Percentiles rank a stretch among this genome's conserved stretches.
Evolutionary conservation across 1,140 invertebrate species (phyloP).

Genomic region (Listronotus bonariensis): DNA sequence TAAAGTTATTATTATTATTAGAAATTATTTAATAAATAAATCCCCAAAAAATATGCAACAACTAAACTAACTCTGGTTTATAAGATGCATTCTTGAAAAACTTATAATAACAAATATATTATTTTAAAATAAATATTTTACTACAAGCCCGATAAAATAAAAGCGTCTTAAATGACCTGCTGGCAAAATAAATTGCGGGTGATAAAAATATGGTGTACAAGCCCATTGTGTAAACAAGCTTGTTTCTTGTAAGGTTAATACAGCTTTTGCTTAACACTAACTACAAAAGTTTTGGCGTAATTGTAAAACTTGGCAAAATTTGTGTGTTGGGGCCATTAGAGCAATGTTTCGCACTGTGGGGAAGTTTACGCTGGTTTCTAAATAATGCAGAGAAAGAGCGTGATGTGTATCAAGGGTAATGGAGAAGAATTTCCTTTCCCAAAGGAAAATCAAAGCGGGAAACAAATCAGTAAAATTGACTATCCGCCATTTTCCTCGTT

Average conservation of each 20-base stretch:
- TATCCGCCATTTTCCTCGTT: too few species aligned
- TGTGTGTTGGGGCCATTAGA: constrained; percentile 3
- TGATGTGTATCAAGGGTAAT: constrained; percentile 13
- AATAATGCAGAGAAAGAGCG: constrained; percentile 7
- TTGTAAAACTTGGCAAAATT: constrained; percentile 12
- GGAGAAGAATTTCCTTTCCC: constrained; percentile 2
- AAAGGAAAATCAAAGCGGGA: neutral
- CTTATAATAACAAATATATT: too few species aligned
- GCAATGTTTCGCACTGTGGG: constrained; percentile 2
- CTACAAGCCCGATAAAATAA: neutral
- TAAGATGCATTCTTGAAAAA: too few species aligned
- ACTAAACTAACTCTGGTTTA: too few species aligned
- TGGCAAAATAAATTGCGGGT: neutral
- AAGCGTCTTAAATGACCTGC: constrained; percentile 1
- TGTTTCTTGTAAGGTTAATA: constrained; percentile 12
- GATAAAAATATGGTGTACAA: constrained; percentile 4
- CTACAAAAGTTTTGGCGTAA: constrained; percentile 11
- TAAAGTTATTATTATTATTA: too few species aligned
- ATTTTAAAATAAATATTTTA: too few species aligned
- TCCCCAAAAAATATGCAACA: too few species aligned
- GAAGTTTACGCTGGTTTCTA: constrained; percentile 10
- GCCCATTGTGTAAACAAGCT: constrained; percentile 9
- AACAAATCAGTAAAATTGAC: neutral
- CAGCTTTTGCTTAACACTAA: constrained; percentile 11
- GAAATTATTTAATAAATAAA: too few species aligned